Base-by-base conservation (phyloP, 2,797 vertebrate genomes). In the Lates japonicus region DNA sequence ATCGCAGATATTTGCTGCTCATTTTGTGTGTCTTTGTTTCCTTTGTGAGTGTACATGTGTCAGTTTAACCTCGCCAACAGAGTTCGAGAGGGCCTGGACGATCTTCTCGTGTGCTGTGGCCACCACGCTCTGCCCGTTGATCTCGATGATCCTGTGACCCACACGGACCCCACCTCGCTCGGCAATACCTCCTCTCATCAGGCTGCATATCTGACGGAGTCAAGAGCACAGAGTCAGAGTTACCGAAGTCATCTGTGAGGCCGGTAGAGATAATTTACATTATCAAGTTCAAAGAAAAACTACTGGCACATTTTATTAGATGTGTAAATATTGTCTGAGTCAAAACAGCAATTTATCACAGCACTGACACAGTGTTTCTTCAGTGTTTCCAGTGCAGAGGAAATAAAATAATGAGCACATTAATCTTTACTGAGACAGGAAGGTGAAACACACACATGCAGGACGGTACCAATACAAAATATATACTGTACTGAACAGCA, bases 31-130 rank as follows among this genome's bases (percentile, higher is more conserved):
- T 81, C 54, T 60, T 35, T 67, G 70, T 64, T 5, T 35, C n/a
- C n/a, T n/a, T n/a, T n/a, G n/a, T n/a, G n/a, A n/a, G 69, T 52
- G 63, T 29, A 71, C 20, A 46, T n/a, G n/a, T n/a, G n/a, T 74
- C 31, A 72, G 58, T 79, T 95, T 95, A 81, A 99, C 98, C 98
- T 99, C 98, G 81, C 98, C 98, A n/a, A 99, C 98, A 0, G 98
- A 99, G 90, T 99, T 99, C 1, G 98, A 99, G 84, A 99, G 85
- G 3, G 98, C 98, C 86, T 99, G 98, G 49, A 99, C 98, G 5
- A 99, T 99, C 96, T 99, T 99, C 94, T 99, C 98, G 0, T 99
- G 98, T 42, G 98, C 98, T 0, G 98, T 99, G 35, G 98, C 98
- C 84, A 99, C 98, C 19, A 99, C 98, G 0, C 98, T 99, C 93